phyloP scores from a whole-genome alignment of 1,140 invertebrate species.

The Belonocnema kinseyi region DNA sequence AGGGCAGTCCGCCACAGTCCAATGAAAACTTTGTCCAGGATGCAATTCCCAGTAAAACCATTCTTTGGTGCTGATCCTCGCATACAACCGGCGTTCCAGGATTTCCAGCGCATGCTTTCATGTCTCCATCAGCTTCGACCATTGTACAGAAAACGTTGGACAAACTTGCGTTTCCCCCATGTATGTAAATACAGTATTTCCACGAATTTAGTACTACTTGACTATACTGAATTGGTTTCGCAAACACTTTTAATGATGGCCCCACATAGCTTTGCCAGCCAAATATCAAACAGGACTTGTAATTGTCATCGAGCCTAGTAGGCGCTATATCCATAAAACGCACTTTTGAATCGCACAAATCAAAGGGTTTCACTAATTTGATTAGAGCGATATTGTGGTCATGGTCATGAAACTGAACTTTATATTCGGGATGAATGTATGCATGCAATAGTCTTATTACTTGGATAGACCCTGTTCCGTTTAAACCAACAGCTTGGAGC shows the following conservation, averaged over 20 bases:
- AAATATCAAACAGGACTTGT: constrained; percentile 54
- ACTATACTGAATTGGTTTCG: constrained; percentile 51
- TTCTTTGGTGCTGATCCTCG: constrained; percentile 44
- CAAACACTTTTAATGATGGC: constrained; percentile 43
- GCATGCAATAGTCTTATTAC: constrained; percentile 51
- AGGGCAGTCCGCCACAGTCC: constrained; percentile 47
- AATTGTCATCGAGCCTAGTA: constrained; percentile 43
- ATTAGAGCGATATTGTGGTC: constrained; percentile 52
- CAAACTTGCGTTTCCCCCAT: constrained; percentile 46
- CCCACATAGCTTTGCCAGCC: constrained; percentile 52
- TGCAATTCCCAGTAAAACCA: constrained; percentile 52
- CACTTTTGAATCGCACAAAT: constrained; percentile 38
- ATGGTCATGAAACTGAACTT: constrained; percentile 49
- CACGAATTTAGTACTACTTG: constrained; percentile 50
- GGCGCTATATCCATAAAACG: constrained; percentile 39
- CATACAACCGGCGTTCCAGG: constrained; percentile 56
- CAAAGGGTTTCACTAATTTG: constrained; percentile 51
- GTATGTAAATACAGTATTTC: constrained; percentile 49
- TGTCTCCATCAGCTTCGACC: constrained; percentile 48
- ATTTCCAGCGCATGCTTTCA: constrained; percentile 56
- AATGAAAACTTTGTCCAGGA: constrained; percentile 57
- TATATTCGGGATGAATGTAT: constrained; percentile 53
- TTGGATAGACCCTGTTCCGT: constrained; percentile 45
- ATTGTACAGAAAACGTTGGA: constrained; percentile 53
- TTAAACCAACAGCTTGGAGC: constrained; percentile 48